Percentiles rank a stretch among this genome's conserved stretches.
These are phyloP conservation scores for Aldabrachelys gigantea DNA, from an alignment of 2,113 vertebrate genomes.

Conservation along the genomic window DNA sequence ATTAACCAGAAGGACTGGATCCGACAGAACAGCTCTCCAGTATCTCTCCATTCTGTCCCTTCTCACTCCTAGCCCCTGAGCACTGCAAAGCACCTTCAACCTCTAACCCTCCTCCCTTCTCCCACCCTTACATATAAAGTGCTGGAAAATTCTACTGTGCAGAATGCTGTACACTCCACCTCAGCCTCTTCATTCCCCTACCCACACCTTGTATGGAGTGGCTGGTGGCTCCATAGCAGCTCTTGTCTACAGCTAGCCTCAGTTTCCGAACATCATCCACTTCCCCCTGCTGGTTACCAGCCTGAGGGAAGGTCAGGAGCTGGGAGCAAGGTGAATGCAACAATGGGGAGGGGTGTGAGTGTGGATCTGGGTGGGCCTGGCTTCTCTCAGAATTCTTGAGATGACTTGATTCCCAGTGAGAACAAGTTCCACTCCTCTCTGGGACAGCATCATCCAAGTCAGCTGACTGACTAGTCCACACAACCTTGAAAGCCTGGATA, in stretches of 20 bases:
- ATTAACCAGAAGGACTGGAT: not conserved
- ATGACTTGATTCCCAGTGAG: not conserved
- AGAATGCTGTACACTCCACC: fast-evolving
- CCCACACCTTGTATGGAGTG: too few species aligned
- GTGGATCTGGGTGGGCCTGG: not conserved
- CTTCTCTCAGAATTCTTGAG: not conserved
- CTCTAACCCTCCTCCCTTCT: fast-evolving
- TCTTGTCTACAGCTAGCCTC: not conserved
- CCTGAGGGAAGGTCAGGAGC: not conserved
- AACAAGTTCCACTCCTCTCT: not conserved
- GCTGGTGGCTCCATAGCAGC: not conserved
- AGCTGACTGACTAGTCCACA: not conserved
- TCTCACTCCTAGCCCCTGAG: not conserved
- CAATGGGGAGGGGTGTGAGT: too few species aligned
- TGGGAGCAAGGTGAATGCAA: not conserved
- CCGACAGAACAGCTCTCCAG: fast-evolving
- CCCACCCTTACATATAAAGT: fast-evolving
- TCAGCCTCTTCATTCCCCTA: not conserved
- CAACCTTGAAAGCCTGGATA: fast-evolving
- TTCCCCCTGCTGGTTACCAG: not conserved
- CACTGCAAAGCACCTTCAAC: not conserved
- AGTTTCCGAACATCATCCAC: not conserved
- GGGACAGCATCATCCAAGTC: not conserved
- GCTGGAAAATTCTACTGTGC: fast-evolving
- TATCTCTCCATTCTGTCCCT: not conserved